Percentiles rank a stretch among this genome's conserved stretches.
Conservation (phyloP, 2,113 vertebrate species). For the Eudyptes chrysolophus region DNA sequence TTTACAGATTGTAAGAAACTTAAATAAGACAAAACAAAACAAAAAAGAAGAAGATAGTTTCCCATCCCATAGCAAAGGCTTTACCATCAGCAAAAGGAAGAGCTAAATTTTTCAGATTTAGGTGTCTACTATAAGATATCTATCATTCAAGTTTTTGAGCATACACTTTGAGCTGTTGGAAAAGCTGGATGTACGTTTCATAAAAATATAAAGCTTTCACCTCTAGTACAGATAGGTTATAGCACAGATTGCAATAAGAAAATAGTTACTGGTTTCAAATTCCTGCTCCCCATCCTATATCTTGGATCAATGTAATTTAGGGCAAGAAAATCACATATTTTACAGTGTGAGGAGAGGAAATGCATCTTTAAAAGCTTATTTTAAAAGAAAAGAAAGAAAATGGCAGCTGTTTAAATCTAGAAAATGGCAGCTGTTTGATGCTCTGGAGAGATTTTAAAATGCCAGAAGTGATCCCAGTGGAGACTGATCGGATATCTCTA, state of each 20-base stretch:
- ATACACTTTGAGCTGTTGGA: not conserved
- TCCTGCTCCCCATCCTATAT: not conserved
- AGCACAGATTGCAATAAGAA: not conserved
- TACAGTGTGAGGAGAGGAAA: conserved; percentile 8
- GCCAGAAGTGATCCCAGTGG: conserved; percentile 39
- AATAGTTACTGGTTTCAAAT: not conserved
- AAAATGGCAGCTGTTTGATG: conserved; percentile 61
- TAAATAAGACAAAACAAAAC: not conserved
- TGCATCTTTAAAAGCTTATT: conserved; percentile 18
- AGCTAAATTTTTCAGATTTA: not conserved
- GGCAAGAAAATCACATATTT: not conserved
- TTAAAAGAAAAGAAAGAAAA: conserved; percentile 40
- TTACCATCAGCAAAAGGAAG: not conserved
- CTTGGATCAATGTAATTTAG: conserved; percentile 15
- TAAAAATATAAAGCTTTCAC: not conserved
- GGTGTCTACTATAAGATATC: not conserved
- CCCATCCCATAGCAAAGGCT: not conserved
- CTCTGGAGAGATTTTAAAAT: conserved; percentile 48
- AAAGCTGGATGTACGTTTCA: not conserved
- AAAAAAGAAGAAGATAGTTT: not conserved
- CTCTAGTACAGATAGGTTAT: not conserved
- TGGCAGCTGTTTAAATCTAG: conserved; percentile 56
- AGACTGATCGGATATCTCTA: conserved; percentile 35
- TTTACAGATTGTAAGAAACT: not conserved
- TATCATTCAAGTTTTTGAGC: not conserved